Conservation (phyloP, 2,113 vertebrate genomes). For the Pitta sordida region DNA sequence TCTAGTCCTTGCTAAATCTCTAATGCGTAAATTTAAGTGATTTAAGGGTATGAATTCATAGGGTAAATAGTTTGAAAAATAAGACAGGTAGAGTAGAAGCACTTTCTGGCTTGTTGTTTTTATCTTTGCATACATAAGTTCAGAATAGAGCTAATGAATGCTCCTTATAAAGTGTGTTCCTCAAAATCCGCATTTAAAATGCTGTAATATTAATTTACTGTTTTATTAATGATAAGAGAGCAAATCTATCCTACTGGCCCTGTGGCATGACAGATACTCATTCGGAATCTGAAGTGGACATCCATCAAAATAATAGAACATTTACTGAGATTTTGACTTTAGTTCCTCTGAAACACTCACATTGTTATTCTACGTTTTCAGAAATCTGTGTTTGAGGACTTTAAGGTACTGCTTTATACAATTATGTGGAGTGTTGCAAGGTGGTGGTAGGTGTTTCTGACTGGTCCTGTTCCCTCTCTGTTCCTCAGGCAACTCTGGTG, state of each 20-base stretch:
- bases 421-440: not conserved
- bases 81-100: not conserved
- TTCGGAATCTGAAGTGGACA: not conserved
- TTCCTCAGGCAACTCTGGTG: not conserved
- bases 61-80: not conserved
- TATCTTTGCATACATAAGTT: not conserved
- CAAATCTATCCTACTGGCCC: not conserved
- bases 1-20: not conserved
- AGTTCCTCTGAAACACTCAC: not conserved
- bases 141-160: not conserved
- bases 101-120: not conserved
- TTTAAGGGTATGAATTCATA: not conserved
- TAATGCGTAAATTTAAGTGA: not conserved
- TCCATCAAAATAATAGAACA: not conserved
- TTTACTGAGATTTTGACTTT: not conserved
- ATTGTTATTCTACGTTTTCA: not conserved
- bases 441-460: not conserved
- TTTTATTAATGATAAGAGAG: not conserved
- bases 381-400: not conserved
- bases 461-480: not conserved
- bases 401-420: not conserved
- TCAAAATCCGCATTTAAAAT: not conserved
- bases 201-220: not conserved
- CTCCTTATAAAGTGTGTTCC: not conserved
- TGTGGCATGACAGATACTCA: not conserved